Percentiles rank a stretch among this genome's conserved stretches.
phyloP scores from a whole-genome alignment of 2,797 vertebrate genomes.

The Mormyrus proboscirostris region DNA sequence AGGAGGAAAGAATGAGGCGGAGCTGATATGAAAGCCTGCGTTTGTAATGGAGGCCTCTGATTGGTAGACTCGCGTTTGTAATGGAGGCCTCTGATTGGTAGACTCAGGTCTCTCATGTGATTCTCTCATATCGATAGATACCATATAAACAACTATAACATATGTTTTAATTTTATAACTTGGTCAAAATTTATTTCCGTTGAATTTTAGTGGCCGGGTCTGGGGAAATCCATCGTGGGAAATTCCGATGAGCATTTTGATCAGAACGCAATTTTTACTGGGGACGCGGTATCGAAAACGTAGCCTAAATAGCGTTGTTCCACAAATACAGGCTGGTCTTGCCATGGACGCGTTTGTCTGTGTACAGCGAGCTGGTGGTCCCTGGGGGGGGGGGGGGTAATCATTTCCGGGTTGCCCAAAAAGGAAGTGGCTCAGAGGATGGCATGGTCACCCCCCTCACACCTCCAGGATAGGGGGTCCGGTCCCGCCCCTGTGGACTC shows the following conservation, averaged over 20 bases:
- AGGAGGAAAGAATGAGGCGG: not conserved
- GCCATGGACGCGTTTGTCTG: not conserved
- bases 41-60: not conserved
- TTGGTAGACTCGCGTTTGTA: not conserved
- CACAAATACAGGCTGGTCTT: not conserved
- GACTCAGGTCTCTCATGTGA: not conserved
- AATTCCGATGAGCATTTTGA: not conserved
- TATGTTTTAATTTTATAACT: not conserved
- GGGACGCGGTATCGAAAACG: not conserved
- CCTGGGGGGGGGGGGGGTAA: not conserved
- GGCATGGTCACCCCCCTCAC: not conserved
- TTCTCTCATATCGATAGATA: not conserved
- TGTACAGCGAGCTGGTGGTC: not conserved
- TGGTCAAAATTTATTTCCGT: not conserved
- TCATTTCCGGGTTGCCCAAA: not conserved
- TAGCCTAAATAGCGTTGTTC: not conserved
- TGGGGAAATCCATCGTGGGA: not conserved
- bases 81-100: not conserved
- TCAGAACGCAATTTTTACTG: not conserved
- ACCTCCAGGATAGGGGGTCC: not conserved
- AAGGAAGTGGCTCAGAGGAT: not conserved
- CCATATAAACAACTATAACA: not conserved
- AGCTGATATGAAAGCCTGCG: not conserved
- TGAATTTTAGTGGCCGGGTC: not conserved
- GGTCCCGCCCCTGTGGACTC: not conserved